Evolutionary conservation across 2,888 invertebrate species (phyloP), one percentile per base, ranked within the genome.

Genomic region (Synanthedon myopaeformis): DNA sequence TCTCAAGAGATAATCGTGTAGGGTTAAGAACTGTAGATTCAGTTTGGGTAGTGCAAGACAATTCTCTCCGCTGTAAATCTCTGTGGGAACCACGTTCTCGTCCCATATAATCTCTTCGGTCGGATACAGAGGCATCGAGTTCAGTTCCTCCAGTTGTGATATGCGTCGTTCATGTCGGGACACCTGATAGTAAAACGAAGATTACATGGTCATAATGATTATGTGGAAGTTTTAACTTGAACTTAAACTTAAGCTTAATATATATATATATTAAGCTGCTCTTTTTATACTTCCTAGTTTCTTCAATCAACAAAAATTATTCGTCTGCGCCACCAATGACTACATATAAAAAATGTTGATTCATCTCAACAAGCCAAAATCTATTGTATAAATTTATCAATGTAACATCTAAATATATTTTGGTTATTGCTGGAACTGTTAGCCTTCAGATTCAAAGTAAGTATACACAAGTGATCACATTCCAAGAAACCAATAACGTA

Each of bases 51-150:
- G 86, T 0, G 99, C 99, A 41, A 99, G 88, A 65, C 96, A 96
- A 17, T 94, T 96, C 77, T 99, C 98, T 0, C 98, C 98, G 49
- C 96, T 95, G 83, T 95, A 99, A 74, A 98, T 98, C 69, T 99
- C 98, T 0, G 97, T 95, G 0, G 99, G 99, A 0, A 99, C 99
- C 49, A 99, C 92, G 73, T 99, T 98, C 78, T 99, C 98, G 79
- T 99, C 97, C 99, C 99, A 99, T 64, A 99, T 97, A 3, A 99
- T 94, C 56, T 95, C 93, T 76, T 99, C 99, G 0, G 98, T 99
- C 0, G 99, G 99, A 75, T 99, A 99, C 0, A 99, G 88, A 0
- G 99, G 99, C 96, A 99, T 98, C 64, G 96, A 95, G 76, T 99
- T 99, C 11, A 99, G 83, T 54, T 96, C 94, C 72, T 98, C 96